Base-by-base conservation (phyloP, 2,797 vertebrate genomes). In the Ispidina picta region DNA sequence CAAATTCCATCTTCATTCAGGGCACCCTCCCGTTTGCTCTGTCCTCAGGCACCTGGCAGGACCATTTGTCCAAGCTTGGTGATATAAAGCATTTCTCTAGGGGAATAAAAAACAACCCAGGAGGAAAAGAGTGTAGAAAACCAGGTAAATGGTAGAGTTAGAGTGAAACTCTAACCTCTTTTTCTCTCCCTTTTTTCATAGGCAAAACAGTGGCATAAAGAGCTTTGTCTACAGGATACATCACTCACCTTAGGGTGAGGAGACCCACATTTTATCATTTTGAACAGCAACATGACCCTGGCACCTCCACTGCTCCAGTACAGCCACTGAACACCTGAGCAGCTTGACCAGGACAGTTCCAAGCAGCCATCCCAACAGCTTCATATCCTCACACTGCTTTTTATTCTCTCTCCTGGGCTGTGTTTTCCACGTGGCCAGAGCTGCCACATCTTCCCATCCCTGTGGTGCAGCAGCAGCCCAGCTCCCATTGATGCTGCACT, bases 1-100 rank as follows among this genome's bases (percentile, higher is more conserved):
- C 4, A 93, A 77, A 90, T 2, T 41, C 19, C 31, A 54, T 66
- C 49, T 91, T 74, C 79, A 86, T 62, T 84, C 39, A 48, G 37
- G 11, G 28, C 28, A 69, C 18, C 17, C 26, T 83, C 14, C 44
- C 28, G 31, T 58, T 46, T 72, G 16, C 12, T 72, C 1, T 69
- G 69, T 44, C 20, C 56, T 25, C 19, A 31, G 52, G 52, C n/a
- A 77, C 68, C 92, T 95, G 89, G 62, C 85, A 46, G 54, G n/a
- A 35, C 26, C 16, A 74, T 77, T 89, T 74, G 28, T 68, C 28
- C 72, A 85, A 72, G 69, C 5, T 21, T 90, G 83, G 22, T 54
- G 79, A 88, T 16, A n/a, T 4, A 77, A 69, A 49, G 26, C 7
- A 29, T n/a, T 78, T 86, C 9, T 41, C 28, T 6, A 35, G 14